Base-by-base conservation (phyloP, 2,888 invertebrate species). In the Tiliacea aurago region DNA sequence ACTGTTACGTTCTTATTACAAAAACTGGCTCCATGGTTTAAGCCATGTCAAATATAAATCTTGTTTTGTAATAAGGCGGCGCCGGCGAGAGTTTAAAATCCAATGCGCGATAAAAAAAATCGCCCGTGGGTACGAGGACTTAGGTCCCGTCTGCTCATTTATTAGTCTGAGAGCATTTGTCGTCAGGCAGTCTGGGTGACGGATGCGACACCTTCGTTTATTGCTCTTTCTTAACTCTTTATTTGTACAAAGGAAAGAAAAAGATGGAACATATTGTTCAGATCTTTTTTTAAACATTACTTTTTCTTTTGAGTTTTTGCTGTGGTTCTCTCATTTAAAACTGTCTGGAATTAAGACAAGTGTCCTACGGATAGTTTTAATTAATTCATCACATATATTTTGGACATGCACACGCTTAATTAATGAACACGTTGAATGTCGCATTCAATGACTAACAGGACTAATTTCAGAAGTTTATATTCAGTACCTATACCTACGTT, bases 101-200 rank as follows among this genome's bases (percentile, higher is more conserved):
- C 4, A 33, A 1, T 18, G 6, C 15, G 18, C 10, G 0, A 28
- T 18, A 33, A n/a, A 37, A 9, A 15, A 64, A 18, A 53, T n/a
- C 55, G 56, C 33, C 15, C 6, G 56, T 13, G 20, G 1, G 15
- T 15, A 15, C 15, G 33, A 33, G 63, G 20, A n/a, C 5, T 15
- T 5, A 64, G 28, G 67, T 58, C 59, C 37, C 58, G 62, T 78
- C 73, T 80, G 37, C 76, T 73, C 84, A 80, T 85, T 80, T 81
- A 72, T 76, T 78, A 85, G 70, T 73, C 83, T 77, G 49, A 56
- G 73, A 37, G 73, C 70, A 76, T 83, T 83, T 81, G 83, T 79
- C 85, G 79, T 77, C 87, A 70, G 37, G 83, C 87, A 81, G 86
- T 79, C 87, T 85, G 58, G 15, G 59, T 73, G 79, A 79, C 76